Evolutionary conservation across 2,113 vertebrate genomes (phyloP).

Genomic region (Takifugu bimaculatus): DNA sequence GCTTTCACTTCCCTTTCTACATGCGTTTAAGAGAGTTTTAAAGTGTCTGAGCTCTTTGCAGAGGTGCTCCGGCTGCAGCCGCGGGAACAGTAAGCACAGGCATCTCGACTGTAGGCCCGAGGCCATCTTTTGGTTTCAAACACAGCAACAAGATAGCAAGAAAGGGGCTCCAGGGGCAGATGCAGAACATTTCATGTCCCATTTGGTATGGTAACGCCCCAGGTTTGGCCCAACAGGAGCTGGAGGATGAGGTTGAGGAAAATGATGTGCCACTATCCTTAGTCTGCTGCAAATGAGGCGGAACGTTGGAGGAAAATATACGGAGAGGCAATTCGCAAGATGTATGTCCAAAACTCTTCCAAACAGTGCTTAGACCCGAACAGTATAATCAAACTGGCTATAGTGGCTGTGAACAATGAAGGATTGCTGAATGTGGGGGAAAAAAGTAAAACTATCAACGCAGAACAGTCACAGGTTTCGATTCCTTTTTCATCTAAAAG

Average conservation of each 20-base stretch:
- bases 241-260: background rate
- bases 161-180: conserved; percentile 1
- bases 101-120: background rate
- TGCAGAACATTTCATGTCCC: conserved; percentile 7
- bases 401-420: no score
- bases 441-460: background rate
- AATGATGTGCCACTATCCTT: background rate
- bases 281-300: background rate
- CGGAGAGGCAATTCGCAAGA: background rate
- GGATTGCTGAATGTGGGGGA: background rate
- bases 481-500: no score
- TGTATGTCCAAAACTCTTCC: background rate
- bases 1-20: background rate
- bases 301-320: background rate
- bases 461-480: background rate
- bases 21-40: background rate
- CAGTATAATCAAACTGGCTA: no score
- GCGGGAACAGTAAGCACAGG: background rate
- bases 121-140: conserved; percentile 5
- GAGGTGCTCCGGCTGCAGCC: background rate
- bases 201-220: conserved; percentile 12
- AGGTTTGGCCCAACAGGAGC: background rate
- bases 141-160: background rate
- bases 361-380: no score
- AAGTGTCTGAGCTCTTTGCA: background rate